phyloP scores from a whole-genome alignment of 2,113 vertebrate species.

The Raja brachyura region DNA sequence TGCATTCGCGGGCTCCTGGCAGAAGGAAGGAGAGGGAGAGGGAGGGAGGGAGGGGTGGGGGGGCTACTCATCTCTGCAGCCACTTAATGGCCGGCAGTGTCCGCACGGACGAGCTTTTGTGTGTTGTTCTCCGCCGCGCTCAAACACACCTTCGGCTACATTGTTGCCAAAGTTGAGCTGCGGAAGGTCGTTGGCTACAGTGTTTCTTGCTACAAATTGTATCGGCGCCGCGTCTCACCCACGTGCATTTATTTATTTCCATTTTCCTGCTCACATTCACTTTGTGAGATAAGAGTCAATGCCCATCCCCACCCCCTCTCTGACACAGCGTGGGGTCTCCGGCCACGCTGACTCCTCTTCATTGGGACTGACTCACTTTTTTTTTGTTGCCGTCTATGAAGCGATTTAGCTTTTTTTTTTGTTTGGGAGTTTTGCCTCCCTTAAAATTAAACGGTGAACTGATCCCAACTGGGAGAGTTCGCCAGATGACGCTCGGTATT shows the following conservation, averaged over 20 bases:
- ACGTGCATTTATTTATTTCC: conserved; percentile 27
- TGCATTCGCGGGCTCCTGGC: no score
- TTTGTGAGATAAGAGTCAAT: not conserved
- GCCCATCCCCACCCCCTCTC: not conserved
- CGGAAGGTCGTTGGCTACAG: not conserved
- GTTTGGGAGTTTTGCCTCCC: not conserved
- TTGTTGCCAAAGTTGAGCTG: not conserved
- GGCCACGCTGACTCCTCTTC: not conserved
- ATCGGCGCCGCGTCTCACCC: not conserved
- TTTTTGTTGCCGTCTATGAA: not conserved
- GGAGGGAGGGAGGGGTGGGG: not conserved
- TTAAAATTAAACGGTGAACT: not conserved
- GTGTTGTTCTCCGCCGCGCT: not conserved
- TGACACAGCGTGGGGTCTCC: not conserved
- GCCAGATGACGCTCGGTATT: not conserved
- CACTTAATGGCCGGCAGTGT: conserved; percentile 31
- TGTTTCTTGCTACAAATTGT: not conserved
- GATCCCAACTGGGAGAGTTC: not conserved
- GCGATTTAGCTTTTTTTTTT: not conserved
- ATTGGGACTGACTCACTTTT: not conserved
- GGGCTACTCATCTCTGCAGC: not conserved
- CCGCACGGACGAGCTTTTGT: not conserved
- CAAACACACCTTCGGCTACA: not conserved
- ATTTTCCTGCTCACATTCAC: not conserved
- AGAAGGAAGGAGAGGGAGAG: not conserved